Conservation (phyloP, 2,888 invertebrate genomes). For the Petrolisthes manimaculis region DNA sequence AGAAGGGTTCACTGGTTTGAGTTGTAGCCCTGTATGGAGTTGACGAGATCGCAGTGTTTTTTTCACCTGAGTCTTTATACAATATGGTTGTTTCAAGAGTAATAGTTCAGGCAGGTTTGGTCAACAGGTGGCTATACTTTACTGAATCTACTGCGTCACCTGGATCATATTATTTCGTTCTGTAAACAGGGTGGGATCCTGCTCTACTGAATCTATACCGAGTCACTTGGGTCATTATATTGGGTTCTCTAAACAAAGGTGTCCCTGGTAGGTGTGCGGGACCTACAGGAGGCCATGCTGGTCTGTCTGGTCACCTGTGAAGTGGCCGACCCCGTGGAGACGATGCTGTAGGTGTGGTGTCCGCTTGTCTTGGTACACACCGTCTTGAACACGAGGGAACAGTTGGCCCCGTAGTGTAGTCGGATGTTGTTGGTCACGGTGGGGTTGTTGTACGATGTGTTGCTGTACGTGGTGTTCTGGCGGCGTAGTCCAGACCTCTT, state of each 20-base stretch:
- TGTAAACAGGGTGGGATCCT: neutral
- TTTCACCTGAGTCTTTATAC: no score
- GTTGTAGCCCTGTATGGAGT: no score
- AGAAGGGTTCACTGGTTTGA: no score
- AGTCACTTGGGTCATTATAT: neutral
- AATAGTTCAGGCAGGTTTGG: no score
- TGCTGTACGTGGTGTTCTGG: conserved; percentile 47
- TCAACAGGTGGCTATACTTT: no score
- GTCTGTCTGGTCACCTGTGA: conserved; percentile 49
- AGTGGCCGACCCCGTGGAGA: conserved; percentile 25
- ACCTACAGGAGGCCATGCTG: conserved; percentile 9
- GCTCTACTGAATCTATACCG: no score
- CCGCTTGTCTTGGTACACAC: conserved; percentile 25
- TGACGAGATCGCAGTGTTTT: no score
- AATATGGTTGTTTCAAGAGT: no score
- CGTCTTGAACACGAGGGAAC: conserved; percentile 53
- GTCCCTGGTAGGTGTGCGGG: conserved; percentile 23
- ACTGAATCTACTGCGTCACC: neutral
- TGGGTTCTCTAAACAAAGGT: conserved; percentile 30
- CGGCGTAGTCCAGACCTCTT: conserved; percentile 17
- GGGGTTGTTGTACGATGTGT: conserved; percentile 49
- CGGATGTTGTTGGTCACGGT: conserved; percentile 46
- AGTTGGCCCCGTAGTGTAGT: conserved; percentile 54
- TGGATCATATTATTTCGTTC: neutral
- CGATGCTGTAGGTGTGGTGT: conserved; percentile 25